A percentile compares a stretch with the other conserved stretches of the same genome.
Conservation (phyloP, 2,888 invertebrate genomes). For the Drosophila paranaensis region DNA sequence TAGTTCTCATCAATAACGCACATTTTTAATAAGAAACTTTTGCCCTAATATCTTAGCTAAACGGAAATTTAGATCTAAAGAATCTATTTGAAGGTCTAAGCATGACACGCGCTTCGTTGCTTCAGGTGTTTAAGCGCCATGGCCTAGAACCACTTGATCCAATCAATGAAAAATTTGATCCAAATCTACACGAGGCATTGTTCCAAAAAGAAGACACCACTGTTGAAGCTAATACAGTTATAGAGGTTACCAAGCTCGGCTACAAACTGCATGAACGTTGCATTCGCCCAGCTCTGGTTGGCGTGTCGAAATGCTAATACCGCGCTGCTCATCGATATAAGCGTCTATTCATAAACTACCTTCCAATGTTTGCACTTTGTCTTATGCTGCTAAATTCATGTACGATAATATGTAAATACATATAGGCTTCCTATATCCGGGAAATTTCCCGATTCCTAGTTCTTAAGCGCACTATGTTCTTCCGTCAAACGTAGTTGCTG, state of each 20-base stretch:
- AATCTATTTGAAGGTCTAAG: constrained; percentile 94
- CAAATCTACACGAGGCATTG: constrained; percentile 97
- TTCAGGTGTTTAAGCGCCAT: constrained; percentile 95
- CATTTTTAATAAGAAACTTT: neutral
- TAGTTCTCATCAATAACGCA: constrained; percentile 86
- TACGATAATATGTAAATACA: constrained; percentile 62
- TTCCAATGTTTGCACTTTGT: constrained; percentile 59
- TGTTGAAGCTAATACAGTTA: constrained; percentile 93
- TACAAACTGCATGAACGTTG: constrained; percentile 97
- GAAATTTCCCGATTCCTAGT: constrained; percentile 31
- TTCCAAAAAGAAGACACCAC: constrained; percentile 95
- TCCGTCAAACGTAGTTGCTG: constrained; percentile 29
- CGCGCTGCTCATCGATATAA: neutral
- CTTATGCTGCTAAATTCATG: constrained; percentile 63
- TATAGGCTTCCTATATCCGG: constrained; percentile 23
- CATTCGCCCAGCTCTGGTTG: constrained; percentile 97
- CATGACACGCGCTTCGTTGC: constrained; percentile 94
- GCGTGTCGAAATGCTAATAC: constrained; percentile 90
- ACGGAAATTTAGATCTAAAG: constrained; percentile 86
- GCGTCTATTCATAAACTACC: constrained; percentile 48
- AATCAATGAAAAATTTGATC: constrained; percentile 96
- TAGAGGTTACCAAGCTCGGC: constrained; percentile 97
- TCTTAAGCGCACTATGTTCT: constrained; percentile 44
- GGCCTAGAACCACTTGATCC: constrained; percentile 95
- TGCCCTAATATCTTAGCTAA: constrained; percentile 13